Evolutionary conservation across 2,888 invertebrate genomes (phyloP).

Genomic region (Eumerus sabulonum): DNA sequence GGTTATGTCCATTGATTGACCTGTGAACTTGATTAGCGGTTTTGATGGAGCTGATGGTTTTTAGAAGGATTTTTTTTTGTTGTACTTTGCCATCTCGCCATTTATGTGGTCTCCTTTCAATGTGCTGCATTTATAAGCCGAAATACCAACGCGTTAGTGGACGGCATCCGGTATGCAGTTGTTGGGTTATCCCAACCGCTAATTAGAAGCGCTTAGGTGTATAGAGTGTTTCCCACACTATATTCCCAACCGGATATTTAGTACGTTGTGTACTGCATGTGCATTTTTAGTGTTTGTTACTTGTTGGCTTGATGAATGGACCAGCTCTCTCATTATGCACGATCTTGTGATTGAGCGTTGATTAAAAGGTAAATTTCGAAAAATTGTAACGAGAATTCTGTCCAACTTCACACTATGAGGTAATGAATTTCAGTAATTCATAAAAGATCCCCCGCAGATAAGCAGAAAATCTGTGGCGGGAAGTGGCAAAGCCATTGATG

Average conservation of each 20-base stretch:
- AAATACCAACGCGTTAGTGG: constrained; percentile 52
- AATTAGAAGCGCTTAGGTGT: constrained; percentile 61
- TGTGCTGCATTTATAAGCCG: constrained; percentile 14
- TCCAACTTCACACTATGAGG: too few relatives aligned
- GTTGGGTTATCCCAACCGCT: constrained; percentile 55
- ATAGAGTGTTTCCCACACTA: constrained; percentile 53
- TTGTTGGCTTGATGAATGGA: too few relatives aligned
- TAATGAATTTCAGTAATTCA: too few relatives aligned
- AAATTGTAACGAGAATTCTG: too few relatives aligned
- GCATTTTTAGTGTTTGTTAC: too few relatives aligned
- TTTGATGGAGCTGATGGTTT: constrained; percentile 66
- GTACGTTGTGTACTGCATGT: too few relatives aligned
- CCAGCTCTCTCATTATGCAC: too few relatives aligned
- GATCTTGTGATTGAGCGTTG: too few relatives aligned
- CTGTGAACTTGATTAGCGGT: constrained; percentile 69
- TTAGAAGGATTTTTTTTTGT: constrained; percentile 48
- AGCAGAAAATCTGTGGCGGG: too few relatives aligned
- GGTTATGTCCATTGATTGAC: constrained; percentile 67
- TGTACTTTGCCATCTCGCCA: constrained; percentile 12
- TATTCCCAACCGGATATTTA: constrained; percentile 5
- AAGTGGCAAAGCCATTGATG: too few relatives aligned
- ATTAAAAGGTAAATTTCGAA: too few relatives aligned
- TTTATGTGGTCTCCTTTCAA: constrained; percentile 21
- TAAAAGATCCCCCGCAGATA: too few relatives aligned
- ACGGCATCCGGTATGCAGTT: constrained; percentile 59